Percentiles rank a stretch among this genome's conserved stretches.
Conservation (phyloP, 2,113 vertebrate genomes). For the Cranoglanis bouderius region DNA sequence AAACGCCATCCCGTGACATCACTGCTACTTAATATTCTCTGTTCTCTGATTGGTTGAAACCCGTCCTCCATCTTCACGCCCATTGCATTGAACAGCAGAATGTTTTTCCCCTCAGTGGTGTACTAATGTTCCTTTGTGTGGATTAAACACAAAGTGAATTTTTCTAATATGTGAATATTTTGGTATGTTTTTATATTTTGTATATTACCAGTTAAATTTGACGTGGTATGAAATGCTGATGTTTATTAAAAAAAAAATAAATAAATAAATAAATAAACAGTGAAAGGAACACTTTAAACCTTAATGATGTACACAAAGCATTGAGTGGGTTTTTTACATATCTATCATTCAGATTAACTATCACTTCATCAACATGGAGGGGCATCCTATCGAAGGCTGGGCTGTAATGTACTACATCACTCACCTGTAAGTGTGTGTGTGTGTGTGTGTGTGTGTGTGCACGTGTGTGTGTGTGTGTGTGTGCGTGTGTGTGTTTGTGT, state of each 20-base stretch:
- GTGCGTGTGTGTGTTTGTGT: slow-evolving; percentile 23
- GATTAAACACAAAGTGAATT: neutral
- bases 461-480: slow-evolving; percentile 15
- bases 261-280: too few species aligned
- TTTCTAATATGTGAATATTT: too few species aligned
- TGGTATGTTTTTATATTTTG: too few species aligned
- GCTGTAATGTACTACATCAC: slow-evolving; percentile 87
- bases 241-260: neutral
- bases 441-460: slow-evolving; percentile 26
- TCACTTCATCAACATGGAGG: slow-evolving; percentile 84
- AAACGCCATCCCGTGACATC: neutral
- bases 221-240: neutral
- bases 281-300: neutral
- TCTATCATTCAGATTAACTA: slow-evolving; percentile 77
- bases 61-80: neutral
- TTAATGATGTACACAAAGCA: neutral
- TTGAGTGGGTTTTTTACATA: neutral
- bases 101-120: neutral
- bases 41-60: slow-evolving; percentile 14
- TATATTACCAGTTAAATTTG: too few species aligned
- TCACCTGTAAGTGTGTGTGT: slow-evolving; percentile 75
- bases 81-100: neutral
- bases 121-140: neutral
- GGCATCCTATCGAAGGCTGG: slow-evolving; percentile 80
- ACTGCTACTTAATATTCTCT: neutral